Evolutionary conservation across 2,797 vertebrate genomes (phyloP).

Genomic region (Cetoscarus ocellatus): DNA sequence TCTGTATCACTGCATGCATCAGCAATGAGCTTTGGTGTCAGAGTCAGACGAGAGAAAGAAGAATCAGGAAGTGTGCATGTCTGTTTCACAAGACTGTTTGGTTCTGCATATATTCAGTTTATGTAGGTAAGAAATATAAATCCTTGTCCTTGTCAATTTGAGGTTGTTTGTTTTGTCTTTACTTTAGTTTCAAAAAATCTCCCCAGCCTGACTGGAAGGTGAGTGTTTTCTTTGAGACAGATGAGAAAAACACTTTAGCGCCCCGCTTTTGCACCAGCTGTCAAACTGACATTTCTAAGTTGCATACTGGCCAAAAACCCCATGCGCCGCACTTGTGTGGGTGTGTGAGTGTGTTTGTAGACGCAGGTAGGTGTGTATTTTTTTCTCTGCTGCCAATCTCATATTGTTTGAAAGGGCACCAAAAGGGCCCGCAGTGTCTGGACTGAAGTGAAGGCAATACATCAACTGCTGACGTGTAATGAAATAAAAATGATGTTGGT

Average conservation of each 20-base stretch:
- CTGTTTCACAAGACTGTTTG: neutral
- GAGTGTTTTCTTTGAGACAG: neutral
- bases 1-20: too few relatives aligned
- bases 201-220: neutral
- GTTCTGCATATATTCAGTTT: neutral
- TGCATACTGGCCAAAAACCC: slow-evolving; percentile 26
- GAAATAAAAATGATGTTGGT: slow-evolving; percentile 57
- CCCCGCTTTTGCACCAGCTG: slow-evolving; percentile 5
- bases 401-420: slow-evolving; percentile 48
- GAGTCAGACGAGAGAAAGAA: neutral
- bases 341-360: neutral
- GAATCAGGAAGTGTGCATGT: neutral
- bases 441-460: slow-evolving; percentile 54
- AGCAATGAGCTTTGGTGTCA: neutral
- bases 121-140: neutral
- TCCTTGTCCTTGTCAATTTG: neutral
- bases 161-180: neutral
- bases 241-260: slow-evolving; percentile 5
- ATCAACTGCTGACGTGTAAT: slow-evolving; percentile 57
- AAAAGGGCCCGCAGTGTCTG: slow-evolving; percentile 46
- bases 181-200: neutral
- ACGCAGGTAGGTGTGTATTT: slow-evolving; percentile 9
- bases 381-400: slow-evolving; percentile 45
- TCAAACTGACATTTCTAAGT: slow-evolving; percentile 28
- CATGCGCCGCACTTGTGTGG: slow-evolving; percentile 7